A percentile compares a stretch with the other conserved stretches of the same genome.
Conservation (phyloP, 2,797 vertebrate genomes). For the Limosa lapponica region DNA sequence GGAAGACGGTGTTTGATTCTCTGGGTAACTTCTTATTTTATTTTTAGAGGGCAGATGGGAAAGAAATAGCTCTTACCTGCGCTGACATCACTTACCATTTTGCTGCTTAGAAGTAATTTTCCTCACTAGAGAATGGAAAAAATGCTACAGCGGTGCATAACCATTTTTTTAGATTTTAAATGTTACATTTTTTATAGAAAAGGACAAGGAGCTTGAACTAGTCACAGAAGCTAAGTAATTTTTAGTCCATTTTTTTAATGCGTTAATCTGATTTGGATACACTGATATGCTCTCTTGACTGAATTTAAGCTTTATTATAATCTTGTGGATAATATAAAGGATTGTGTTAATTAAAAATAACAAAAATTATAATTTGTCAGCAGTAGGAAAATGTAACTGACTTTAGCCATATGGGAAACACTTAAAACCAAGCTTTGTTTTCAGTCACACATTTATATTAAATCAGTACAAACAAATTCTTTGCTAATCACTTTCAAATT, state of each 20-base stretch:
- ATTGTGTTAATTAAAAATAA: neutral
- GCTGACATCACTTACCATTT: constrained; percentile 35
- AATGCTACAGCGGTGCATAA: neutral
- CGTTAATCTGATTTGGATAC: neutral
- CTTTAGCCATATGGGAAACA: neutral
- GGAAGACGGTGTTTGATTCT: neutral
- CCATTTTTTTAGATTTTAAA: constrained; percentile 24
- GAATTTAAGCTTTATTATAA: neutral
- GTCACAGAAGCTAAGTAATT: neutral
- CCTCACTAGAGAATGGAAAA: constrained; percentile 28
- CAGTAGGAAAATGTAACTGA: neutral
- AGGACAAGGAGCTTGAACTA: neutral
- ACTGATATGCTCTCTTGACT: neutral
- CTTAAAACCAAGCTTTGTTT: neutral
- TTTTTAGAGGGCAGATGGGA: constrained; percentile 15
- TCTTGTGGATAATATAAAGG: neutral
- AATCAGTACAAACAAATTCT: neutral
- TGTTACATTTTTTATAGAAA: constrained; percentile 12
- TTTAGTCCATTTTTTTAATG: neutral
- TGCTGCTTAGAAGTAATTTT: neutral
- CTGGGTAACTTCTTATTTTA: neutral
- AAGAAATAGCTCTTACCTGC: constrained; percentile 39
- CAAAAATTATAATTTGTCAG: neutral
- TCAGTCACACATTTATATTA: neutral
- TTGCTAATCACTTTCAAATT: neutral